Base-by-base conservation (phyloP, 2,113 vertebrate genomes). In the Cepphus grylle region DNA sequence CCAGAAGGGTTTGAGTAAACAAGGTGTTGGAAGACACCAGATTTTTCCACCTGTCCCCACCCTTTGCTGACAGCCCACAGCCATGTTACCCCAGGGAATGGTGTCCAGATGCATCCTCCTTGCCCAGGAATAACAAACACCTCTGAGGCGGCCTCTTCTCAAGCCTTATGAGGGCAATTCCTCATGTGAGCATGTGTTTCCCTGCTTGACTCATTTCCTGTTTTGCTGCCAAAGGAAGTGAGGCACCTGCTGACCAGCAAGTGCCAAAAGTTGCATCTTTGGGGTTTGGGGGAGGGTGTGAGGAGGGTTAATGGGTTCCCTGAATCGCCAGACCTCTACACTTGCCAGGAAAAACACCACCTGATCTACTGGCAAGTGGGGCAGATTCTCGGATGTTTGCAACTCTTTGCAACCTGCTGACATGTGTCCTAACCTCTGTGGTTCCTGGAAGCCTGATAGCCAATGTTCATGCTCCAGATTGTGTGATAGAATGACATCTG, bases 191-290 rank as follows among this genome's bases (percentile, higher is more conserved):
- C 3, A 9, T 40, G 69, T 19, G 10, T 92, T 90, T 67, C 79
- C 63, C 11, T 74, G 61, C 55, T 77, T 93, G 90, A 96, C 70
- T 96, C 81, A 78, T 86, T 71, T 96, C 94, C 94, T 88, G 66
- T 61, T 94, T 92, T 70, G 17, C 63, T 27, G 4, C 62, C 21
- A 40, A 53, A 0, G n/a, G 61, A 85, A 74, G 87, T 83, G 72
- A 70, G 78, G 70, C 86, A 91, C 89, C 89, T 94, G 94, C 67
- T 32, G 55, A 63, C 32, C 0, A 0, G 13, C 26, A 29, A 71
- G 40, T 52, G 94, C 91, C 87, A 95, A 4, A 40, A 88, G 47
- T 50, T 83, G 32, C 71, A 80, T 93, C 83, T 88, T 42, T 43
- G 52, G 70, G 40, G 17, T 21, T 45, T 55, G 6, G 19, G 32